Base-by-base conservation (phyloP, 2,797 vertebrate species). In the Gambusia yucatana region DNA sequence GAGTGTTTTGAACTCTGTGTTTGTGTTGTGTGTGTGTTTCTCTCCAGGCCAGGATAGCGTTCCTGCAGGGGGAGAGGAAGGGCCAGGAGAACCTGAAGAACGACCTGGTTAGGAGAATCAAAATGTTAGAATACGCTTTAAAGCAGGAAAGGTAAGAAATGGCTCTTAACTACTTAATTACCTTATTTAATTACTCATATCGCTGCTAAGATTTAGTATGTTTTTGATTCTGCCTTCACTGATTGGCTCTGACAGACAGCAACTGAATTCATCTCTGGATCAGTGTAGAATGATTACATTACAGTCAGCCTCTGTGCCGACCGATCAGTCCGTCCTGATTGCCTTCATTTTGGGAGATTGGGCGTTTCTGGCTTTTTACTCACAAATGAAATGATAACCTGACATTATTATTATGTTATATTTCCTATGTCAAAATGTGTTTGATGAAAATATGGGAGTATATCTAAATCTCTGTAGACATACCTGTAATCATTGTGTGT, bases 21-120 rank as follows among this genome's bases (percentile, higher is more conserved):
- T 14, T 63, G 16, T 59, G 25, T 8, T 50, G 10, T 80, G 3
- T 77, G 25, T 39, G 1, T 82, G 13, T 86, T 11, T 81, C 5
- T 86, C 44, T 84, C 3, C 79, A 99, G 98, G 98, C 98, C 82
- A 97, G 98, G 91, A 99, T 99, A 97, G 98, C 98, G 0, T 99
- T 99, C 96, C 96, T 99, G 83, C 98, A 99, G 96, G 98, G 98
- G 41, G 98, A 99, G 95, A 97, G 98, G 92, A 99, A 99, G 92
- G 98, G 98, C 92, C 98, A 99, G 95, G 98, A 99, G 96, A 99
- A 99, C 91, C 95, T 99, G 94, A 99, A 99, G 97, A 99, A 99
- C 88, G 98, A 99, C 94, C 96, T 99, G 95, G 98, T 99, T 87
- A 96, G 98, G 97, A 98, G 98, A 97, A 99, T 99, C 96, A 99